Evolutionary conservation across 2,113 vertebrate genomes (phyloP), one percentile per base, ranked within the genome.

Genomic region (Etheostoma cragini): DNA sequence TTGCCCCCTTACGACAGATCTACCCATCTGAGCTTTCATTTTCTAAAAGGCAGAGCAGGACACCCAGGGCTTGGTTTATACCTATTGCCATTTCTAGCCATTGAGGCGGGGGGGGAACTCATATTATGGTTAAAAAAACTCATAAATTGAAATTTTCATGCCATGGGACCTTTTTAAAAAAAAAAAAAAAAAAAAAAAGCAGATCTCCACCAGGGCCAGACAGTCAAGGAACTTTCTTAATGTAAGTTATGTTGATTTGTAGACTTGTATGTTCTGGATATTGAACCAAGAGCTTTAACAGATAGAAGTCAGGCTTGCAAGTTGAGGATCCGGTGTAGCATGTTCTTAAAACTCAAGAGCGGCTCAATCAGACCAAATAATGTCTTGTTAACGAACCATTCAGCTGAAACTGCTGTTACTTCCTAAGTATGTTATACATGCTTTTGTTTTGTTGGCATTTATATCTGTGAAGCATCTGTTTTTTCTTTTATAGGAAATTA

Each of bases 171-270:
- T 30, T 30, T 30, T 30, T 30, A 3, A 4, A 26, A 26, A 26
- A 26, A 53, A 69, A 52, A 82, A 38, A 8, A 3, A 4, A 26
- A 26, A 26, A 26, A 53, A 69, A 52, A 82, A 38, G 38, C 60
- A 83, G 61, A 72, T 86, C 80, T 72, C 88, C 86, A 85, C 33
- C 56, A 49, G 52, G 54, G 26, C 62, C 77, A 76, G 69, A 78
- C 61, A 78, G 83, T 74, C 61, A 85, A 75, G 70, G 76, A 82
- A 88, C 60, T 89, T 91, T 87, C 24, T 77, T n/a, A 12, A 13
- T 54, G 50, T 80, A 67, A 56, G 62, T 53, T 46, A 76, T 73
- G 4, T 56, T 53, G 16, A 60, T 73, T 71, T 73, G 52, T 71
- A 46, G 35, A 74, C 2, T 35, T 76, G 74, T 67, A 21, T 63